Evolutionary conservation across 1,140 invertebrate species (phyloP).

Genomic region (Dreissena rostriformis): DNA sequence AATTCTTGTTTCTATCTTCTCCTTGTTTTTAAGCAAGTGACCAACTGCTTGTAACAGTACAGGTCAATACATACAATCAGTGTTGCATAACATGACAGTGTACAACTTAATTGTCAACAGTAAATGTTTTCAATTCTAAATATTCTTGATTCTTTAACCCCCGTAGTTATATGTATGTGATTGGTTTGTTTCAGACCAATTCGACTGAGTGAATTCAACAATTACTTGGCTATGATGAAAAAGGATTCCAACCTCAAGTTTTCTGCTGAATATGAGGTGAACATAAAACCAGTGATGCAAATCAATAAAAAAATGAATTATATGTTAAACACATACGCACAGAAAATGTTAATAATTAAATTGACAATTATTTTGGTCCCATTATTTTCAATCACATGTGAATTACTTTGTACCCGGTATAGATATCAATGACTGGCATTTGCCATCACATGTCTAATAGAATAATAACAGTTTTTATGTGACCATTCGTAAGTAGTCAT

Average conservation of each 20-base stretch:
- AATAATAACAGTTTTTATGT: neutral
- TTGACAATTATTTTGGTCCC: neutral
- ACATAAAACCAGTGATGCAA: neutral
- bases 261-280: conserved; percentile 75
- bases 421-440: neutral
- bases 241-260: conserved; percentile 72
- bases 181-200: conserved; percentile 61
- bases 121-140: too few species aligned
- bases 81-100: too few species aligned
- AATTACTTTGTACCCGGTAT: neutral
- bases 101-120: too few species aligned
- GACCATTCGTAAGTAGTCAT: too few species aligned
- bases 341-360: neutral
- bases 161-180: neutral
- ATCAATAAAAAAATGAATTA: neutral
- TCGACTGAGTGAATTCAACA: conserved; percentile 48
- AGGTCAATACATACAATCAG: too few species aligned
- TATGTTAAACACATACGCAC: neutral
- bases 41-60: too few species aligned
- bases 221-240: conserved; percentile 63
- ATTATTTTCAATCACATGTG: neutral
- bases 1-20: too few species aligned
- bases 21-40: too few species aligned
- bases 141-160: too few species aligned
- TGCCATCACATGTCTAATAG: neutral